Conservation (phyloP, 2,888 invertebrate species). For the Eugnorisma glareosa region DNA sequence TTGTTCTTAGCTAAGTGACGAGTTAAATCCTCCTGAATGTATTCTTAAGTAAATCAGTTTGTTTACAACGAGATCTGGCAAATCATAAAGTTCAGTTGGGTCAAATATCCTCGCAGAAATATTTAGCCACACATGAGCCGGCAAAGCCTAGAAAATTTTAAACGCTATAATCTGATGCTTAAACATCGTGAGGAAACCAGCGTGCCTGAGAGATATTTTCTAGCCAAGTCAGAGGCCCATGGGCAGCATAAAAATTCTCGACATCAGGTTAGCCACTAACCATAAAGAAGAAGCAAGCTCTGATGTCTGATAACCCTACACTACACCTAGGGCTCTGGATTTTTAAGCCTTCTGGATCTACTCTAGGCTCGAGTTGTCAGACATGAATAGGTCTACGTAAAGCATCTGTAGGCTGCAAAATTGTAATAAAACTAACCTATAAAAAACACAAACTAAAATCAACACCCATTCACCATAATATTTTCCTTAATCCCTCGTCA, state of each 20-base stretch:
- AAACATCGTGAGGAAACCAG: too few relatives aligned
- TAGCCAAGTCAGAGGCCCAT: too few relatives aligned
- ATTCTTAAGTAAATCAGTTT: neutral
- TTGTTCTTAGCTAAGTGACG: too few relatives aligned
- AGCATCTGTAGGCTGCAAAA: neutral
- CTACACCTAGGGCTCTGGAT: neutral
- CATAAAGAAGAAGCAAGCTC: neutral
- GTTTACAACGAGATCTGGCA: neutral
- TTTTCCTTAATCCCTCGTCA: slow-evolving; percentile 37
- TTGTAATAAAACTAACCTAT: neutral
- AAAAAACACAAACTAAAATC: slow-evolving; percentile 25
- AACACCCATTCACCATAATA: slow-evolving; percentile 37
- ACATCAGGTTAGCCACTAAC: too few relatives aligned
- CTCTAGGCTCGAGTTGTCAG: neutral
- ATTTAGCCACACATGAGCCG: neutral
- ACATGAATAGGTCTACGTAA: too few relatives aligned
- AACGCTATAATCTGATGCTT: neutral
- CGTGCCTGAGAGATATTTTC: too few relatives aligned
- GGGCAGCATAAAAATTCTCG: too few relatives aligned
- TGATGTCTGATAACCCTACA: neutral
- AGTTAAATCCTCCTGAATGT: neutral
- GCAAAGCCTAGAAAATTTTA: neutral
- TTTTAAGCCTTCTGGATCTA: neutral
- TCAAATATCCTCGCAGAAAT: neutral
- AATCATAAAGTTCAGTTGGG: neutral